Base-by-base conservation (phyloP, 2,113 vertebrate genomes). In the Megaleporinus macrocephalus region DNA sequence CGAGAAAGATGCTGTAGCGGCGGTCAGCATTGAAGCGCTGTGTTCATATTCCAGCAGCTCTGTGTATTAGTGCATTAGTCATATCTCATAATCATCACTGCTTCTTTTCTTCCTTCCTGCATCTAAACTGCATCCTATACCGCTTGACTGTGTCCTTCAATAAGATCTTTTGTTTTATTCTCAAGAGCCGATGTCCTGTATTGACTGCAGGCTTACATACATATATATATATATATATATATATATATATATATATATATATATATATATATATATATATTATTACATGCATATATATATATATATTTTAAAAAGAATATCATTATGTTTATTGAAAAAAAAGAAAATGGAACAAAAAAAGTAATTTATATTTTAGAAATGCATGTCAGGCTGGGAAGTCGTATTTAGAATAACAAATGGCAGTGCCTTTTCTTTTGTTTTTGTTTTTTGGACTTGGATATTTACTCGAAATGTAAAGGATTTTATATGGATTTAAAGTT, bases 391-490 rank as follows among this genome's bases (percentile, higher is more conserved):
- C 95, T 96, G 94, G 92, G 93, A 95, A 92, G 94, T 96, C 91
- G 24, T 94, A 94, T 94, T 92, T 92, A 96, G 93, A 96, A 95
- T 94, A 96, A 96, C 92, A 91, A 94, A 95, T 91, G 95, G 97
- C 96, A 97, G 97, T 98, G 97, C 97, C 97, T 99, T 94, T 96
- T 93, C 88, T 95, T 93, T 87, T 96, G n/a, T n/a, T 95, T 96
- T 44, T 5, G 36, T 44, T 10, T 44, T 44, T 44, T 10, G 90
- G 96, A 95, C 90, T 91, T 92, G 92, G 91, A 93, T 91, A 93
- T 89, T 92, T 91, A 91, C 88, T 90, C 89, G 85, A 90, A 81
- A 85, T 88, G 87, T 94, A 94, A 94, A 90, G 93, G 91, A 91
- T 94, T 96, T 93, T 93, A 89, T 95, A 92, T 91, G 87, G 87